Evolutionary conservation across 2,797 vertebrate genomes (phyloP).

Genomic region (Vireo griseus): DNA sequence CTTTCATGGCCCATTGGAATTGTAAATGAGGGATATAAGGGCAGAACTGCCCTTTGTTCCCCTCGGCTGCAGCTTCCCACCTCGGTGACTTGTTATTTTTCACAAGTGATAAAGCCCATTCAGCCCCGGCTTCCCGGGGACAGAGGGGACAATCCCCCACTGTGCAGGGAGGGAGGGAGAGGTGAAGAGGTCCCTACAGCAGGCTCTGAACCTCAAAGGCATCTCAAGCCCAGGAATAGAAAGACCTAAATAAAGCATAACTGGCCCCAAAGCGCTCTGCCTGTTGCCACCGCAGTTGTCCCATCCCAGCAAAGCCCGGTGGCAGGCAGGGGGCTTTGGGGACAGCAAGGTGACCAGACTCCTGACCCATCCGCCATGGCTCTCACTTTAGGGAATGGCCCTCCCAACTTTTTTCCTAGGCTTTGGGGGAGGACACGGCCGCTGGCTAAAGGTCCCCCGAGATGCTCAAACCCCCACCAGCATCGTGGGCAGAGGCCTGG

Average conservation of each 20-base stretch:
- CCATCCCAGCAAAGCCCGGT: neutral
- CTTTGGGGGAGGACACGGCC: neutral
- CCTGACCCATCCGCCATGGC: fast-evolving
- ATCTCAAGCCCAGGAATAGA: neutral
- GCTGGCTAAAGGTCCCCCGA: fast-evolving
- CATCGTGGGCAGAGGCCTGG: fast-evolving
- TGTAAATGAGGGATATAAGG: slow-evolving; percentile 70
- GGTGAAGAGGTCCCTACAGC: neutral
- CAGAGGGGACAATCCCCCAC: neutral
- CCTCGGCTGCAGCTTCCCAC: slow-evolving; percentile 59
- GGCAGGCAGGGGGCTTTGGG: neutral
- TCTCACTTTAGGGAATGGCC: fast-evolving
- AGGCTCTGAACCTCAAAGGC: slow-evolving; percentile 30
- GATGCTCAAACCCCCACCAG: neutral
- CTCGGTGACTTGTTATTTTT: slow-evolving; percentile 73
- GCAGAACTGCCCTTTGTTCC: slow-evolving; percentile 72
- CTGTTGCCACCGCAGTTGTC: neutral
- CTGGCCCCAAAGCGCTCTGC: neutral
- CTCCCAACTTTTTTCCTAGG: neutral
- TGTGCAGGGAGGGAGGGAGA: neutral
- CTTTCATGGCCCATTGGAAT: slow-evolving; percentile 72
- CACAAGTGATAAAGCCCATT: slow-evolving; percentile 73
- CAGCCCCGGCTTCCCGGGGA: slow-evolving; percentile 33
- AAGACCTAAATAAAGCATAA: neutral
- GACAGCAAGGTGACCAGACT: fast-evolving